These are phyloP conservation scores for Sciurus niger DNA, from an alignment of 2,113 vertebrate genomes.

Conservation along the genomic window DNA sequence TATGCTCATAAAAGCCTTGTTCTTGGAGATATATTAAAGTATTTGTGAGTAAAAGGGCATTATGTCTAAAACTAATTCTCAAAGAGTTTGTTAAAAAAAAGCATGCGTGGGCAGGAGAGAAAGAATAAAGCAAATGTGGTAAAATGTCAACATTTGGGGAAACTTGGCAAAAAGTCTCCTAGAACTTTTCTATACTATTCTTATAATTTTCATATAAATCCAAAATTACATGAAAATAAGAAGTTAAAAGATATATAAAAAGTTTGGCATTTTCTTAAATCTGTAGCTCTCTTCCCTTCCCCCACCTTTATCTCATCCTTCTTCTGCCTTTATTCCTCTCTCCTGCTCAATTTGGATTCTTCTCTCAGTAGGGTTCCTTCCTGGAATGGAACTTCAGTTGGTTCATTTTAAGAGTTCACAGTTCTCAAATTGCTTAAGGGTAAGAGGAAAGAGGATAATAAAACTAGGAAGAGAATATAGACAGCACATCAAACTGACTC, in stretches of 20 bases:
- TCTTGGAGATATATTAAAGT: conserved; percentile 5
- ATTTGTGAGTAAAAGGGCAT: conserved; percentile 55
- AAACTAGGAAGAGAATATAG: conserved; percentile 17
- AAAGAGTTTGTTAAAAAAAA: conserved; percentile 22
- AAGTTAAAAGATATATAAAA: conserved; percentile 31
- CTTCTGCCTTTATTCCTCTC: conserved; percentile 51
- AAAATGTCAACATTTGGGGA: conserved; percentile 43
- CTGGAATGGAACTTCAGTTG: neutral
- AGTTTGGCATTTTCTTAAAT: neutral
- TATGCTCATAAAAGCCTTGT: neutral
- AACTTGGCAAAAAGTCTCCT: neutral
- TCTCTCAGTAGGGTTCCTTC: neutral
- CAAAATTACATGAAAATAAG: conserved; percentile 60
- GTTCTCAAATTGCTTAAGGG: neutral
- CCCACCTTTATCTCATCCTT: neutral
- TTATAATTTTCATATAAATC: conserved; percentile 22
- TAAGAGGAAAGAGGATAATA: neutral
- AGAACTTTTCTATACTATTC: conserved; percentile 45
- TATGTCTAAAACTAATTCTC: conserved; percentile 23
- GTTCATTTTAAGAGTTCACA: conserved; percentile 28
- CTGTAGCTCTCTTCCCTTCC: neutral
- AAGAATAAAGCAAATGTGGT: neutral
- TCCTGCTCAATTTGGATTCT: neutral
- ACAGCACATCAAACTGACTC: neutral
- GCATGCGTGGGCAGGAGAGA: neutral